Evolutionary conservation across 2,113 vertebrate genomes (phyloP), one percentile per base, ranked within the genome.

Genomic region (Panthera uncia): DNA sequence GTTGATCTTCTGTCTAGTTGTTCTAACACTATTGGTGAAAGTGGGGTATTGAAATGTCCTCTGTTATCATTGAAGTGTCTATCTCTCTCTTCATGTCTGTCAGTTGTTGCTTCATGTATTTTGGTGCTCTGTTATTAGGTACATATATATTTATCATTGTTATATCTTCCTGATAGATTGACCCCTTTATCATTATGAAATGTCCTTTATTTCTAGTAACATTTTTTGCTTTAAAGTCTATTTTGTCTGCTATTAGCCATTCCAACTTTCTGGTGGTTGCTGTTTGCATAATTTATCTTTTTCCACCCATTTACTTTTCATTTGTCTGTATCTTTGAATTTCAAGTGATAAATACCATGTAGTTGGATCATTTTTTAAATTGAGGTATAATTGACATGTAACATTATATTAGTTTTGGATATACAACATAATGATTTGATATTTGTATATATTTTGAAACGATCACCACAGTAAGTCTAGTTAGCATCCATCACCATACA

Each of bases 301-400:
- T 95, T 81, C 23, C 5, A 63, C 89, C 55, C 23, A 92, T 97
- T 89, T 48, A 33, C 61, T 94, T 87, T 90, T 91, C 48, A 76
- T 94, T 41, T 83, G 74, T 93, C 68, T 95, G 29, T 93, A 71
- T 78, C 50, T 96, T 90, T 90, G 15, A 71, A 66, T 89, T 88
- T 92, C 71, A 90, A 95, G n/a, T 88, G 79, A 71, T 57, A 18
- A 45, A 31, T 76, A 57, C 55, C 41, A 45, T 87, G 65, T 87
- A 74, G 21, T 66, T 92, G 31, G 52, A 63, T 82, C 78, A 71
- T 71, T 38, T 71, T 81, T 92, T 92, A 9, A 76, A 76, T 29
- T 76, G 74, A 76, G 41, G 27, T 76, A 9, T 48, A 31, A 76
- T 48, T 29, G 74, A 31, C 27, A 48, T 76, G 31, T 76, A 76